Conservation (phyloP, 2,888 invertebrate genomes). For the Bellardia bayeri region DNA sequence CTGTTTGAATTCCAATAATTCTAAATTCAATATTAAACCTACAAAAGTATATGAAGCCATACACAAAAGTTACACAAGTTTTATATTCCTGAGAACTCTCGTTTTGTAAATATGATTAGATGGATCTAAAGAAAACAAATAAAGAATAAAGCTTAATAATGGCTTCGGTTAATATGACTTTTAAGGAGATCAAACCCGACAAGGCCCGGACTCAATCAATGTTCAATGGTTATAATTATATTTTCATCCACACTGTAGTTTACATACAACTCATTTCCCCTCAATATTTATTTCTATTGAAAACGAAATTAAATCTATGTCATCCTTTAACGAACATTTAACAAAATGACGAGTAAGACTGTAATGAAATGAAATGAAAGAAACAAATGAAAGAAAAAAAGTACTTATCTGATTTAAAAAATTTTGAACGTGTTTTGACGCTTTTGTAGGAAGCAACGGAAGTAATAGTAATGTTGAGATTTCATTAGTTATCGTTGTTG, state of each 20-base stretch:
- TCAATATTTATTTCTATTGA: constrained; percentile 41
- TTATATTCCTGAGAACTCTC: too few species aligned
- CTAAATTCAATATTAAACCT: too few species aligned
- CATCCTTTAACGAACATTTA: constrained; percentile 34
- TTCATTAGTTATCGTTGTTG: constrained; percentile 2
- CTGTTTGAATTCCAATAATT: too few species aligned
- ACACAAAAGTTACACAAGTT: too few species aligned
- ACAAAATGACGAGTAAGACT: constrained; percentile 21
- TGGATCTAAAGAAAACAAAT: too few species aligned
- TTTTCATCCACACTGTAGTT: constrained; percentile 16
- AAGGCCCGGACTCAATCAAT: too few species aligned
- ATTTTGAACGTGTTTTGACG: constrained; percentile 62
- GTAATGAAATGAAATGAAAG: constrained; percentile 34
- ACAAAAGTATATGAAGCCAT: too few species aligned
- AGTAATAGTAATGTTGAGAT: constrained; percentile 39
- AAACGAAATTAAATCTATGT: constrained; percentile 41
- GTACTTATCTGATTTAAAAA: constrained; percentile 10
- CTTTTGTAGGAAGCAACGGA: constrained; percentile 54
- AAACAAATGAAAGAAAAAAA: constrained; percentile 6
- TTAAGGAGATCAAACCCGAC: too few species aligned
- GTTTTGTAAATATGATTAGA: too few species aligned
- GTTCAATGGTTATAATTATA: too few species aligned
- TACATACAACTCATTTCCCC: neutral
- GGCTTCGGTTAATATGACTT: too few species aligned
- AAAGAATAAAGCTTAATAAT: too few species aligned